Percentiles rank a stretch among this genome's conserved stretches.
These are phyloP conservation scores for Pyrochroa serraticornis DNA, from an alignment of 2,888 invertebrate genomes.

Conservation along the genomic window DNA sequence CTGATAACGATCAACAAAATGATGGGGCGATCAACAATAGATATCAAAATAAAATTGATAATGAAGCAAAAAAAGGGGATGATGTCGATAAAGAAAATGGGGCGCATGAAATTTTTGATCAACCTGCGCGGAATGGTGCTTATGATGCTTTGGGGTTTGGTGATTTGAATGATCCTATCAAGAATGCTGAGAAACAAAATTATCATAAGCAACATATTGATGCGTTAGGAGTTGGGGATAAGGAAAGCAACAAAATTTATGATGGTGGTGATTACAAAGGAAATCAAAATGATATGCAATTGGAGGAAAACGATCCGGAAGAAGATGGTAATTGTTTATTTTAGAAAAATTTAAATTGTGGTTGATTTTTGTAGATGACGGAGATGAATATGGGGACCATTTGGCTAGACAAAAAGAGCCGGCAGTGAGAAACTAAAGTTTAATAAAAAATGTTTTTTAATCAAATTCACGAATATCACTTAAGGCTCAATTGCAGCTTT, in stretches of 20 bases:
- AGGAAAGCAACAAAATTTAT: slow-evolving; percentile 38
- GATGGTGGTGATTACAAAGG: slow-evolving; percentile 47
- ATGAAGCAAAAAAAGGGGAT: slow-evolving; percentile 36
- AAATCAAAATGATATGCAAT: slow-evolving; percentile 36
- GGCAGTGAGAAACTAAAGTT: slow-evolving; percentile 58
- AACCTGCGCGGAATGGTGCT: slow-evolving; percentile 33
- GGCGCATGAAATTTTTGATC: slow-evolving; percentile 52
- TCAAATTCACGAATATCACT: background rate
- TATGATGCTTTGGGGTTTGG: slow-evolving; percentile 40
- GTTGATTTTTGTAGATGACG: slow-evolving; percentile 56
- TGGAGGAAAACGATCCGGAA: slow-evolving; percentile 41
- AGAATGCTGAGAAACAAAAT: slow-evolving; percentile 31
- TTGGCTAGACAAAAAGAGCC: slow-evolving; percentile 58
- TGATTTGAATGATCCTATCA: slow-evolving; percentile 27
- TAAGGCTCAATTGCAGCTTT: slow-evolving; percentile 18
- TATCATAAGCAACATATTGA: slow-evolving; percentile 19
- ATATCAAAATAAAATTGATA: slow-evolving; percentile 59
- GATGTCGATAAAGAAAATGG: slow-evolving; percentile 51
- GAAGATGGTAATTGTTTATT: slow-evolving; percentile 58
- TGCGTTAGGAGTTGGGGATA: slow-evolving; percentile 18
- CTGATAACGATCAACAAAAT: slow-evolving; percentile 35
- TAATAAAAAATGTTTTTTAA: slow-evolving; percentile 3
- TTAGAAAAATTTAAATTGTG: background rate
- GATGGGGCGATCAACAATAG: slow-evolving; percentile 51
- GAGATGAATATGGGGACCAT: slow-evolving; percentile 59